Evolutionary conservation across 2,113 vertebrate genomes (phyloP).

Genomic region (Lepus americanus): DNA sequence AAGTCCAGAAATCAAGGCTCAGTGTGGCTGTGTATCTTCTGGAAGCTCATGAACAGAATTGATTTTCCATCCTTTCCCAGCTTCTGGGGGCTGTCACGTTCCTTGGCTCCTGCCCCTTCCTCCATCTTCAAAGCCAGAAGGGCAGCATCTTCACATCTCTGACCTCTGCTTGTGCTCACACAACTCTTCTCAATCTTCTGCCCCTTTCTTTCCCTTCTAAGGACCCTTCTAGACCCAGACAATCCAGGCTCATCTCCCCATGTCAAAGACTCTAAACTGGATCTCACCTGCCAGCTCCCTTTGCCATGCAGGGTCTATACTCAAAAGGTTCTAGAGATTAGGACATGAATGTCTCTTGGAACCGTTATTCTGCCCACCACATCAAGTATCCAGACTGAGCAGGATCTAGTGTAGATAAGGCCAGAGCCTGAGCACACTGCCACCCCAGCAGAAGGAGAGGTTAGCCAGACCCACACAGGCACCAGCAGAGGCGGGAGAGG

Average conservation of each 20-base stretch:
- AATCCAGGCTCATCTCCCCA: neutral
- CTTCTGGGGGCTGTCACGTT: neutral
- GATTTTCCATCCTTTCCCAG: neutral
- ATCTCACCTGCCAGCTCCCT: neutral
- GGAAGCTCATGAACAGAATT: neutral
- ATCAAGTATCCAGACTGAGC: neutral
- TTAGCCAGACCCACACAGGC: neutral
- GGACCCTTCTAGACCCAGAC: neutral
- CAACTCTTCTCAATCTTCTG: neutral
- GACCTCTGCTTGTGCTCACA: neutral
- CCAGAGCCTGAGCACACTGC: neutral
- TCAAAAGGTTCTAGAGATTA: neutral
- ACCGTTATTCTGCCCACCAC: neutral
- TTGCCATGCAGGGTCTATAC: neutral
- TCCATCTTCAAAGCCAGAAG: neutral
- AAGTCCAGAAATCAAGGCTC: neutral
- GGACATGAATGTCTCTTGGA: neutral
- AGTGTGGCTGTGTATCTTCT: neutral
- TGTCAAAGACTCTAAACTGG: neutral
- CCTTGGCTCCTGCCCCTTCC: neutral
- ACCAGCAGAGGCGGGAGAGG: neutral
- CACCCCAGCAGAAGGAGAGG: accelerated
- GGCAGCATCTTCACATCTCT: neutral
- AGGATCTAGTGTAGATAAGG: neutral
- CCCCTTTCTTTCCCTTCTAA: neutral